Conservation (phyloP, 2,888 invertebrate species). For the Tachystola acroxantha region DNA sequence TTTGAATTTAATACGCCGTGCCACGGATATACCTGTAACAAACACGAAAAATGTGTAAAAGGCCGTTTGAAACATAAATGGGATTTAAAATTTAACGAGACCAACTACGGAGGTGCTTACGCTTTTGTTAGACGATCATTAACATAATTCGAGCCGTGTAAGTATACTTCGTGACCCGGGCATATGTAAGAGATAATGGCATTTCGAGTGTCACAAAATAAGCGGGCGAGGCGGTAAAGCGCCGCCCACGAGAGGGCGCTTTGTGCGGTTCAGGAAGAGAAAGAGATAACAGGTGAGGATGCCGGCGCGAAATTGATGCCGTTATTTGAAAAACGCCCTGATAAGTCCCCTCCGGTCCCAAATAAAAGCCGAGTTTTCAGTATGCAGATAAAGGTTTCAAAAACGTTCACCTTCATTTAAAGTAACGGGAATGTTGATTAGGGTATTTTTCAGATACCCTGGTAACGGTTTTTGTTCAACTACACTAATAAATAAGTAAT, state of each 20-base stretch:
- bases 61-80: slow-evolving; percentile 27
- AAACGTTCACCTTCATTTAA: slow-evolving; percentile 58
- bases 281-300: slow-evolving; percentile 57
- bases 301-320: slow-evolving; percentile 52
- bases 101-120: slow-evolving; percentile 28
- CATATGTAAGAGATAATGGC: slow-evolving; percentile 45
- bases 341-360: slow-evolving; percentile 56
- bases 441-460: slow-evolving; percentile 32
- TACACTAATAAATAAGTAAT: too few species aligned
- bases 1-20: slow-evolving; percentile 18
- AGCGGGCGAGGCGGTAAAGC: slow-evolving; percentile 38
- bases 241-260: slow-evolving; percentile 36
- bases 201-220: slow-evolving; percentile 49
- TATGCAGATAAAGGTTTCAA: slow-evolving; percentile 45
- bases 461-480: slow-evolving; percentile 27
- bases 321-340: slow-evolving; percentile 62
- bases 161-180: slow-evolving; percentile 29
- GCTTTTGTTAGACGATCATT: slow-evolving; percentile 44
- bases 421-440: slow-evolving; percentile 49
- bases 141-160: slow-evolving; percentile 45
- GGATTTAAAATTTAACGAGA: slow-evolving; percentile 46
- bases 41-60: slow-evolving; percentile 32
- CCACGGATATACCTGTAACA: slow-evolving; percentile 45
- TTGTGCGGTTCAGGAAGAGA: slow-evolving; percentile 50
- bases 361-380: slow-evolving; percentile 53